phyloP scores from a whole-genome alignment of 2,888 invertebrate species.

The Calameuta filiformis region DNA sequence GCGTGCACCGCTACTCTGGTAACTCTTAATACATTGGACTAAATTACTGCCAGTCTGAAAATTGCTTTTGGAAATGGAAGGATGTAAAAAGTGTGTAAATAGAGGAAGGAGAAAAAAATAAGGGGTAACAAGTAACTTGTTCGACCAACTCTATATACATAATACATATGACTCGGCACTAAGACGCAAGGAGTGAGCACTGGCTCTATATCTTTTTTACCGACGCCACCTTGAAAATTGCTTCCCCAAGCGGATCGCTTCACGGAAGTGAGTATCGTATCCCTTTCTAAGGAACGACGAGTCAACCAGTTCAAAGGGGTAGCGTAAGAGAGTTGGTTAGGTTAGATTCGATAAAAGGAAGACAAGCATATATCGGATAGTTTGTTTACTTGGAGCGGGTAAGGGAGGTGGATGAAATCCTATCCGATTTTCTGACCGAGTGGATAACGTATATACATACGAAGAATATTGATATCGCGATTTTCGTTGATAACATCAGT shows the following conservation, averaged over 20 bases:
- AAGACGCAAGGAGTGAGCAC: not conserved
- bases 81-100: not conserved
- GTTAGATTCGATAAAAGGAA: not conserved
- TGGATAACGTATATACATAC: not conserved
- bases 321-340: not conserved
- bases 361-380: not conserved
- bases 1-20: conserved; percentile 32
- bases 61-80: conserved; percentile 39
- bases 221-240: not conserved
- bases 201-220: not conserved
- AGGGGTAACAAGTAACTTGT: conserved; percentile 35
- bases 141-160: conserved; percentile 2
- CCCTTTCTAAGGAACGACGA: not conserved
- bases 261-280: conserved; percentile 3
- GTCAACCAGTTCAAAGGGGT: not conserved
- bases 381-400: not conserved
- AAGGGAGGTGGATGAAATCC: not conserved
- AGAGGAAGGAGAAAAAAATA: not conserved
- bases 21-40: conserved; percentile 41
- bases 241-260: conserved; percentile 3
- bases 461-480: not conserved
- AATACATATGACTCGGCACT: not conserved
- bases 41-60: conserved; percentile 51
- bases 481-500: not conserved
- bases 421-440: not conserved